Evolutionary conservation across 2,888 invertebrate genomes (phyloP), one percentile per base, ranked within the genome.

Genomic region (Diogma glabrata): DNA sequence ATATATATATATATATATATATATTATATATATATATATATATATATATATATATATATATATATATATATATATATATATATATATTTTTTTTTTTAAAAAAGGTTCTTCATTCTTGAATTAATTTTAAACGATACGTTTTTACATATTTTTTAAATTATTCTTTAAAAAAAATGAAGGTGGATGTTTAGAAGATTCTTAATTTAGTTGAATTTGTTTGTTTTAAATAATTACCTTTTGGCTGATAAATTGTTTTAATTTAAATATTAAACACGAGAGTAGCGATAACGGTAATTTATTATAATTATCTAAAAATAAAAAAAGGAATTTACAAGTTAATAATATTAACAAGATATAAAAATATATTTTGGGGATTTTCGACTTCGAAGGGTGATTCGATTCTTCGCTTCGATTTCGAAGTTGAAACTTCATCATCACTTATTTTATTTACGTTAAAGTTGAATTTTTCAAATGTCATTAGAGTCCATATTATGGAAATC

Each of bases 101-200:
- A n/a, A n/a, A n/a, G n/a, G n/a, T n/a, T n/a, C n/a, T n/a, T n/a
- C n/a, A n/a, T n/a, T n/a, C n/a, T n/a, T n/a, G n/a, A 43, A 22
- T 22, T 43, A 43, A 43, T 22, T 43, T 43, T 22, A 43, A 43
- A 43, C 43, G 43, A 43, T 43, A 43, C 43, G 22, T 7, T 43
- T 43, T 43, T 43, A n/a, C n/a, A n/a, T 43, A 43, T 20, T 43
- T 43, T 43, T 43, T 43, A 43, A 43, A n/a, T 43, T 43, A 43
- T 23, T 43, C 23, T 22, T n/a, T n/a, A n/a, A n/a, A n/a, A n/a
- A n/a, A n/a, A n/a, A 23, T 23, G 20, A 14, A 43, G 43, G 43
- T 43, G 43, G 43, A 22, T 20, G 43, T 43, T 43, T 43, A 43
- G 43, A 43, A 43, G 43, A 43, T 43, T 43, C 43, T 43, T 43